Evolutionary conservation across 2,888 invertebrate species (phyloP).

Genomic region (Kuschelorhynchus macadamiae): DNA sequence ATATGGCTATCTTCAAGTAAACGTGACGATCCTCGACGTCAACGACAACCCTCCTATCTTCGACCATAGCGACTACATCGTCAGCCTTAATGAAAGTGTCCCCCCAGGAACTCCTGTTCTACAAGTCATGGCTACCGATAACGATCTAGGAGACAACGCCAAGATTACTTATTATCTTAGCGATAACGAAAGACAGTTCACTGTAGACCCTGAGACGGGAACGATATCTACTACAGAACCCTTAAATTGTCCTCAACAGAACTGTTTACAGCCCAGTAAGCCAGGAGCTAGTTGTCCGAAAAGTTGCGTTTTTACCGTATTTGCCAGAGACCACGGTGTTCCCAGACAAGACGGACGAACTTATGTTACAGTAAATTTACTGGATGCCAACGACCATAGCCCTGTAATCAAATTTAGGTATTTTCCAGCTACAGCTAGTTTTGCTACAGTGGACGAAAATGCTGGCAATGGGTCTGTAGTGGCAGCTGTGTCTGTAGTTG

Average conservation of each 20-base stretch:
- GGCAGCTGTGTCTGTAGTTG: slow-evolving; percentile 92
- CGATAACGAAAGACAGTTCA: slow-evolving; percentile 89
- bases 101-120: slow-evolving; percentile 91
- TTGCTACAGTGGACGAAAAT: slow-evolving; percentile 95
- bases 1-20: slow-evolving; percentile 89
- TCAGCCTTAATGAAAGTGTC: slow-evolving; percentile 93
- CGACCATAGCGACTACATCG: slow-evolving; percentile 94
- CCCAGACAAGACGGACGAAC: slow-evolving; percentile 93
- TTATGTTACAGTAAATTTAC: slow-evolving; percentile 92
- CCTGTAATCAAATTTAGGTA: slow-evolving; percentile 92
- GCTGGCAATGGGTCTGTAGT: slow-evolving; percentile 91
- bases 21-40: slow-evolving; percentile 91
- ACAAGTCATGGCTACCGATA: slow-evolving; percentile 94
- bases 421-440: slow-evolving; percentile 85
- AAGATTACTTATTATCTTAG: slow-evolving; percentile 92
- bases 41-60: slow-evolving; percentile 96
- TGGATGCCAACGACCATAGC: slow-evolving; percentile 95
- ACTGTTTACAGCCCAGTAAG: slow-evolving; percentile 77
- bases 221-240: slow-evolving; percentile 87
- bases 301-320: slow-evolving; percentile 95
- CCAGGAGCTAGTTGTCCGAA: slow-evolving; percentile 80
- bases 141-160: slow-evolving; percentile 93
- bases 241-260: slow-evolving; percentile 85
- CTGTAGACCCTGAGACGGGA: slow-evolving; percentile 93
- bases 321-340: slow-evolving; percentile 92